A percentile compares a stretch with the other conserved stretches of the same genome.
Evolutionary conservation across 2,888 invertebrate species (phyloP).

Genomic region (Bembecia ichneumoniformis): DNA sequence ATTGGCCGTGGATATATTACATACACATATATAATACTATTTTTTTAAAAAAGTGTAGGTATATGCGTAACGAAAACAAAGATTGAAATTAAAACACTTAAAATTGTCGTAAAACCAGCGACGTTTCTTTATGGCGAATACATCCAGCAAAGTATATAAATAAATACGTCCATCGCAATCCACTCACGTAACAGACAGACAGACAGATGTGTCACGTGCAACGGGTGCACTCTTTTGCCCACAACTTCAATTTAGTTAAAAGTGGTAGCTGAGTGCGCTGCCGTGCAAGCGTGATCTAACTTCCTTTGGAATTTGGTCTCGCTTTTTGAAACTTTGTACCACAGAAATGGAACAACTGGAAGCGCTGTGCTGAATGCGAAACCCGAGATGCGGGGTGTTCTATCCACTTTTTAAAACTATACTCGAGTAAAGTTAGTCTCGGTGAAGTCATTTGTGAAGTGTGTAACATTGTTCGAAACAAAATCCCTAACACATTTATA

Average conservation of each 20-base stretch:
- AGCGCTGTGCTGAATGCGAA: not conserved
- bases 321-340: constrained; percentile 27
- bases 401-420: not conserved
- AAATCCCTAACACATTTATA: not conserved
- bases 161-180: constrained; percentile 35
- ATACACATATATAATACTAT: no score
- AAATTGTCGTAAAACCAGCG: no score
- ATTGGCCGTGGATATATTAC: no score
- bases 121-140: not conserved
- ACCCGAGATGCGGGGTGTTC: not conserved
- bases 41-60: no score
- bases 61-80: no score
- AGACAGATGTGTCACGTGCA: constrained; percentile 52
- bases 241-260: constrained; percentile 68
- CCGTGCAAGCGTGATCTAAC: constrained; percentile 41
- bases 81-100: no score
- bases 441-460: not conserved
- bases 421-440: not conserved
- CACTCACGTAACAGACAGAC: constrained; percentile 57
- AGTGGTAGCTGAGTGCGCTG: constrained; percentile 49
- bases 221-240: constrained; percentile 36
- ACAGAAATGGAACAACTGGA: constrained; percentile 11
- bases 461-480: not conserved
- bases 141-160: constrained; percentile 10
- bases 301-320: constrained; percentile 34